Base-by-base conservation (phyloP, 2,888 invertebrate genomes). In the Eupithecia dodoneata region DNA sequence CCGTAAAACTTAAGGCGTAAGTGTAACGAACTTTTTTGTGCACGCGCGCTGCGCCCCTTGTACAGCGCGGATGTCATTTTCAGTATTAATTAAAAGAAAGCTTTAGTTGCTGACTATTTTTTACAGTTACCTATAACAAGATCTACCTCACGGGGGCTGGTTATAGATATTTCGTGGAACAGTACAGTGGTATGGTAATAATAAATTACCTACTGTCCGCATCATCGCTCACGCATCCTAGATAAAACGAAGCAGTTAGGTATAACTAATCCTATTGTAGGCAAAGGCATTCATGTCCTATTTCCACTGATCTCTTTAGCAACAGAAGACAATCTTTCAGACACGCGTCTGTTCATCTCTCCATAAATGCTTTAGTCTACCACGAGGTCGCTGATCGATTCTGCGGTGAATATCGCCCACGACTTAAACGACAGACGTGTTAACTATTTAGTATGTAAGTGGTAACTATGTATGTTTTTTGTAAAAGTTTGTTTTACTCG, bases 1-100 rank as follows among this genome's bases (percentile, higher is more conserved):
- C 66, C 66, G 65, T 75, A 76, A 76, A 78, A 72, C 73, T 76
- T 70, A 71, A 73, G 69, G 63, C 73, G 47, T 67, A 42, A 41
- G 13, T 15, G 67, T 42, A 44, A 67, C 67, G 67, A 67, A 15
- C 2, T 67, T 42, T 67, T 67, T 67, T 44, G 12, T 18, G 59
- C 59, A 59, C 59, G 59, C 59, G 59, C 18, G 59, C 6, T 9
- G 9, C 18, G 18, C 18, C 18, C 9, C n/a, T 52, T 9, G 0
- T 2, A 9, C 18, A 9, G 59, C 10, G 59, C n/a, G 9, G 18
- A 4, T n/a, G 55, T 6, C 9, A 9, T n/a, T 59, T 59, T 18
- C 3, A 59, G 59, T 18, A 9, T 59, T 18, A 3, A 59, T 18
- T 18, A 59, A 12, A 15, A 15, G n/a, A 52, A n/a, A 52, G 52